Conservation (phyloP, 2,888 invertebrate genomes). For the Ptilodon capucinus region DNA sequence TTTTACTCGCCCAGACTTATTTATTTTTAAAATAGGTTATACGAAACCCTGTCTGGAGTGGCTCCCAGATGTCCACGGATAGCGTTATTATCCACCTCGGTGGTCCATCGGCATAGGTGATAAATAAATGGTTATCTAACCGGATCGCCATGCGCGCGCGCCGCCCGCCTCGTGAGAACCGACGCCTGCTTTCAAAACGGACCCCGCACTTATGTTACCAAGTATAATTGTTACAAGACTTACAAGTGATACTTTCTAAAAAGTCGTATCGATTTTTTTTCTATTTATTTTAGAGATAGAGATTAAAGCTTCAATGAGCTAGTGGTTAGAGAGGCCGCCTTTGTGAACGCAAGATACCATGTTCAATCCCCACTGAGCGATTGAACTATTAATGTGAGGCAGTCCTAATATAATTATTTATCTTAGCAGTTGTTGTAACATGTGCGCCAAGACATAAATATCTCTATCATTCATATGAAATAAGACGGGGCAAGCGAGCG, state of each 20-base stretch:
- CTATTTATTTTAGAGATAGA: conserved; percentile 7
- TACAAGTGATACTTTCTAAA: conserved; percentile 36
- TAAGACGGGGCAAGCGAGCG: no score
- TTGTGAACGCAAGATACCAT: no score
- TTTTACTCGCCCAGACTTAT: no score
- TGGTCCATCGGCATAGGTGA: conserved; percentile 47
- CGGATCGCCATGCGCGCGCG: conserved; percentile 39
- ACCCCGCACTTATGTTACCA: conserved; percentile 31
- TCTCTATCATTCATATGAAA: no score
- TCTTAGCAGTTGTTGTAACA: no score
- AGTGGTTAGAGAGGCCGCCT: no score
- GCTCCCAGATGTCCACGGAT: conserved; percentile 26
- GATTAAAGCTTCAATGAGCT: no score
- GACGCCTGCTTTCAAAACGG: conserved; percentile 38
- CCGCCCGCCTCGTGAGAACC: conserved; percentile 47
- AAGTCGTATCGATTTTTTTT: conserved; percentile 28
- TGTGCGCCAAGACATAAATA: no score
- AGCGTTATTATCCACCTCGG: conserved; percentile 30
- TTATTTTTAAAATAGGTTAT: not conserved
- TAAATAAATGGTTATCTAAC: conserved; percentile 59
- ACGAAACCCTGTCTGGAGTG: not conserved
- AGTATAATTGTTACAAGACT: conserved; percentile 39
- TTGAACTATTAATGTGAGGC: no score
- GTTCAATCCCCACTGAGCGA: no score
- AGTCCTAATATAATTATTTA: no score